A percentile compares a stretch with the other conserved stretches of the same genome.
Evolutionary conservation across 2,888 invertebrate species (phyloP).

Genomic region (Lithophane leautieri): DNA sequence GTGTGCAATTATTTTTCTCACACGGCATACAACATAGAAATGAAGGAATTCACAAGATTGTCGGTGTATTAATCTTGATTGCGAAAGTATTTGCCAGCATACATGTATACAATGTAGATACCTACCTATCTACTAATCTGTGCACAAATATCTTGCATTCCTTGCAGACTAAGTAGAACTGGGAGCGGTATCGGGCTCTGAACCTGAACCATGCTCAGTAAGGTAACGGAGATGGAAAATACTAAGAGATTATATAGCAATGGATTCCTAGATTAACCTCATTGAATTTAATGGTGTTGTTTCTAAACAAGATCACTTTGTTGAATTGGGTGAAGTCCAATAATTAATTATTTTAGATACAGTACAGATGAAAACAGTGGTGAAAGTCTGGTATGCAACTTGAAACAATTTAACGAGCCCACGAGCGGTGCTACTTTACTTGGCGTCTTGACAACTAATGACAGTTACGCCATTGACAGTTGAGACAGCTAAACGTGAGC

Average conservation of each 20-base stretch:
- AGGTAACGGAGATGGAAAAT: background rate
- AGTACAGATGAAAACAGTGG: conserved; percentile 3
- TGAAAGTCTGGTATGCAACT: conserved; percentile 5
- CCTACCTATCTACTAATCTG: background rate
- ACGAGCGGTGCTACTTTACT: conserved; percentile 19
- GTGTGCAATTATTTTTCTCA: background rate
- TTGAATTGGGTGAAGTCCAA: background rate
- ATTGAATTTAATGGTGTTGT: background rate
- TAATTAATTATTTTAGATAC: background rate
- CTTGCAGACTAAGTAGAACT: background rate
- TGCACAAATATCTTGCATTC: conserved; percentile 17
- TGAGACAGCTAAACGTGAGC: conserved; percentile 42
- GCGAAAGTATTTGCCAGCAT: conserved; percentile 7
- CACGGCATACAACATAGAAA: conserved; percentile 19
- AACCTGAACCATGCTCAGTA: background rate
- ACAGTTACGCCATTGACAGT: conserved; percentile 26
- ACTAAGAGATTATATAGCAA: background rate
- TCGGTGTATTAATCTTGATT: conserved; percentile 30
- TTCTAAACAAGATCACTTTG: background rate
- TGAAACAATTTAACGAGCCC: conserved; percentile 30
- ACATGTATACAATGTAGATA: background rate
- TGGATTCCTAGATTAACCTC: background rate
- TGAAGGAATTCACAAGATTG: conserved; percentile 30
- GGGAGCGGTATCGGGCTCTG: background rate
- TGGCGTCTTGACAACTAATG: conserved; percentile 5